A percentile compares a stretch with the other conserved stretches of the same genome.
Conservation (phyloP, 2,797 vertebrate genomes). For the Orientallactaga sibirica region DNA sequence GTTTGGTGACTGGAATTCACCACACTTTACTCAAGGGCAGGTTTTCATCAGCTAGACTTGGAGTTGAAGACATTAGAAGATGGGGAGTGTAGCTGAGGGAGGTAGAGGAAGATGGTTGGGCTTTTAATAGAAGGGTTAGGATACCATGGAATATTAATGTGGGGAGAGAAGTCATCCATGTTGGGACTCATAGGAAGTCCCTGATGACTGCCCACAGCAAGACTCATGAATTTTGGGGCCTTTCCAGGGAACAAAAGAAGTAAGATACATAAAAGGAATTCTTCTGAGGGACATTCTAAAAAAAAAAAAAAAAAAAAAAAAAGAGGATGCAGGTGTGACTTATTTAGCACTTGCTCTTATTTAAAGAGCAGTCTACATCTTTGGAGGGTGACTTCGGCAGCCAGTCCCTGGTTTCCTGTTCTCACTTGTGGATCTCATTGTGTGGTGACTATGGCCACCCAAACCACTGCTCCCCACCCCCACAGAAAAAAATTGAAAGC, state of each 20-base stretch:
- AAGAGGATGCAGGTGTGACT: neutral
- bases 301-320: neutral
- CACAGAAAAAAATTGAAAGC: neutral
- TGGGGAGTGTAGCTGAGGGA: neutral
- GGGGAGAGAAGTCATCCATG: neutral
- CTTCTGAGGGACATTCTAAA: slow-evolving; percentile 47
- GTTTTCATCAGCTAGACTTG: neutral
- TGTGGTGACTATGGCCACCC: neutral
- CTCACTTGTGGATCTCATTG: neutral
- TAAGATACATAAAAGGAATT: slow-evolving; percentile 26
- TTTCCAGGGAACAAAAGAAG: slow-evolving; percentile 64
- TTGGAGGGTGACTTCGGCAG: neutral
- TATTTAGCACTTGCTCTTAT: neutral
- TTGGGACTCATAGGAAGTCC: neutral
- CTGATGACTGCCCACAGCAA: neutral
- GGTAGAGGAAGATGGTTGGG: neutral
- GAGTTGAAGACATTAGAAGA: neutral
- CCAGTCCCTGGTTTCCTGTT: neutral
- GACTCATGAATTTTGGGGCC: slow-evolving; percentile 28
- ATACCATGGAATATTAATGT: too few species aligned
- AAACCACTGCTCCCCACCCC: neutral
- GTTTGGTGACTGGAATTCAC: neutral
- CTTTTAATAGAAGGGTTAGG: neutral
- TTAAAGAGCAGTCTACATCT: neutral
- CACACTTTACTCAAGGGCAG: neutral